Percentiles rank a stretch among this genome's conserved stretches.
These are phyloP conservation scores for Ariopsis seemanni DNA, from an alignment of 2,113 vertebrate species.

Conservation along the genomic window DNA sequence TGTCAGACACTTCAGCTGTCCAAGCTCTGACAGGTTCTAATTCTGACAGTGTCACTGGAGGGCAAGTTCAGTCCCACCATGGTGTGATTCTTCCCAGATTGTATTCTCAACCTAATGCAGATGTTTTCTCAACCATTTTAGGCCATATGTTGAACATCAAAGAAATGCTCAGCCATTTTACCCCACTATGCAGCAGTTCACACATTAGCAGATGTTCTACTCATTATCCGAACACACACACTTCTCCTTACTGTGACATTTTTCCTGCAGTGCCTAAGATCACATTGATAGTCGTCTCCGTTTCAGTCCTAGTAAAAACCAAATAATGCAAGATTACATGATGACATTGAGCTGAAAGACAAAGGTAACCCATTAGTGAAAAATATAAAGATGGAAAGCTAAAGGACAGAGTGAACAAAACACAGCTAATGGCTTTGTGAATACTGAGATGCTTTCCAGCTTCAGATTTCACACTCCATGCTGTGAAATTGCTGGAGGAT, in stretches of 20 bases:
- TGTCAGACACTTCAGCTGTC: constrained; percentile 23
- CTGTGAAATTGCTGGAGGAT: constrained; percentile 14
- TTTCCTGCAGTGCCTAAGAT: constrained; percentile 23
- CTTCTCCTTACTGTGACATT: constrained; percentile 37
- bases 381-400: constrained; percentile 14
- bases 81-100: constrained; percentile 11
- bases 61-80: constrained; percentile 21
- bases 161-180: constrained; percentile 15
- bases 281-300: constrained; percentile 26
- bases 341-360: constrained; percentile 52
- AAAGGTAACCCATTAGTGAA: constrained; percentile 48
- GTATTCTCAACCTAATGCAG: constrained; percentile 15
- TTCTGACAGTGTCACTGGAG: constrained; percentile 32
- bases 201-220: constrained; percentile 40
- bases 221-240: constrained; percentile 33
- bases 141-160: constrained; percentile 33
- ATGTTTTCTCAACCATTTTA: constrained; percentile 2
- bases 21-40: constrained; percentile 26
- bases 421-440: constrained; percentile 38
- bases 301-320: constrained; percentile 28
- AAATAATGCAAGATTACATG: constrained; percentile 45
- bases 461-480: constrained; percentile 21
- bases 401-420: constrained; percentile 26
- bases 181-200: constrained; percentile 3
- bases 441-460: constrained; percentile 12